phyloP scores from a whole-genome alignment of 1,140 invertebrate genomes.

The Hyles vespertilio region DNA sequence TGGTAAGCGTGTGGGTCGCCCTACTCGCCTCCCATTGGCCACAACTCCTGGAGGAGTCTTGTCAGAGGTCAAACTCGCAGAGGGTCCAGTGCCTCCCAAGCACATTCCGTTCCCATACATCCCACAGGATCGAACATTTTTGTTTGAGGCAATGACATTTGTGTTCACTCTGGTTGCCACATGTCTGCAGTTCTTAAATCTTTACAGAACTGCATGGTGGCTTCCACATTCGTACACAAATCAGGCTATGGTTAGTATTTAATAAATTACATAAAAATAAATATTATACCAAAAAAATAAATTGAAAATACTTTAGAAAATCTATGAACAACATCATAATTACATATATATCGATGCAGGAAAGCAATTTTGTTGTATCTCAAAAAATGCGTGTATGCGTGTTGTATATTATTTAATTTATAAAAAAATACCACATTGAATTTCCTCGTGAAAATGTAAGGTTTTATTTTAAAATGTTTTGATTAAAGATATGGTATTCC shows the following conservation, averaged over 20 bases:
- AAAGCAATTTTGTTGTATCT: no score
- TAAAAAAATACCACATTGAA: no score
- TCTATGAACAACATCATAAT: no score
- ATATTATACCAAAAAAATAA: background rate
- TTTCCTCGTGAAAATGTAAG: no score
- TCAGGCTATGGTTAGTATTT: constrained; percentile 86
- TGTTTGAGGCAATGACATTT: constrained; percentile 92
- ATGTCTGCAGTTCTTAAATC: constrained; percentile 92
- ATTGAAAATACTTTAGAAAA: no score
- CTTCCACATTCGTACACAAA: constrained; percentile 92
- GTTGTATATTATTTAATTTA: no score
- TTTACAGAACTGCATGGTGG: constrained; percentile 99
- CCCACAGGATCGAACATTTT: constrained; percentile 86
- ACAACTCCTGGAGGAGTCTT: constrained; percentile 9
- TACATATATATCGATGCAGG: no score
- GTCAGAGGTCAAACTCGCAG: constrained; percentile 35
- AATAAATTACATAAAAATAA: background rate
- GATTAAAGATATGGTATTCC: no score
- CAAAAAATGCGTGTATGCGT: no score
- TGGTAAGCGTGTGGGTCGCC: constrained; percentile 36
- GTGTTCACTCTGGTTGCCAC: constrained; percentile 85
- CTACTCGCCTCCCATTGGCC: constrained; percentile 30
- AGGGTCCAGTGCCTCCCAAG: constrained; percentile 77
- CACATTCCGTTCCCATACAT: constrained; percentile 92
- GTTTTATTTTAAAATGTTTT: no score